phyloP scores from a whole-genome alignment of 1,140 invertebrate species.

The Anoplolepis gracilipes region DNA sequence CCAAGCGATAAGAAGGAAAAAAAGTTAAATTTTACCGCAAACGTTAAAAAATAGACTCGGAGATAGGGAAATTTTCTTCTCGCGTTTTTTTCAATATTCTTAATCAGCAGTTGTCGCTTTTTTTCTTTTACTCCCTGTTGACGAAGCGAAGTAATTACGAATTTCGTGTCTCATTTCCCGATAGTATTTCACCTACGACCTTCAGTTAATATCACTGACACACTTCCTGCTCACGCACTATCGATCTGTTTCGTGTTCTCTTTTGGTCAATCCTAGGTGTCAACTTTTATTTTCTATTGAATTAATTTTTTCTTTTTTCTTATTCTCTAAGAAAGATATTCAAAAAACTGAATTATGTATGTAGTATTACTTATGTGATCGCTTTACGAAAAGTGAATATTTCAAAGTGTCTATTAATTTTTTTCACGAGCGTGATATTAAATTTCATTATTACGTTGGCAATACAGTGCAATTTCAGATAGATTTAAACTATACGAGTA shows the following conservation, averaged over 20 bases:
- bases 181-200: neutral
- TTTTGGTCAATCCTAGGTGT: neutral
- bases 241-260: slow-evolving; percentile 54
- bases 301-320: neutral
- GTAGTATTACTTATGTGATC: no score
- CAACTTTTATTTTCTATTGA: neutral
- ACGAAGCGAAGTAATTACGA: neutral
- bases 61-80: neutral
- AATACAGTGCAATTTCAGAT: no score
- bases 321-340: neutral
- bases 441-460: neutral
- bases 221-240: slow-evolving; percentile 63
- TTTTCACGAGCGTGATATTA: neutral
- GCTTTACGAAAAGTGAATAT: neutral
- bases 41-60: neutral
- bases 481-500: no score
- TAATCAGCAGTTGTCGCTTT: no score
- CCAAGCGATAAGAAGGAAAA: neutral
- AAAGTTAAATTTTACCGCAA: slow-evolving; percentile 11
- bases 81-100: neutral
- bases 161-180: neutral
- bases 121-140: no score
- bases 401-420: neutral
- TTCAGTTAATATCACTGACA: slow-evolving; percentile 1
- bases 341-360: no score